phyloP scores from a whole-genome alignment of 1,140 invertebrate genomes.

The Magallana ariakensis region DNA sequence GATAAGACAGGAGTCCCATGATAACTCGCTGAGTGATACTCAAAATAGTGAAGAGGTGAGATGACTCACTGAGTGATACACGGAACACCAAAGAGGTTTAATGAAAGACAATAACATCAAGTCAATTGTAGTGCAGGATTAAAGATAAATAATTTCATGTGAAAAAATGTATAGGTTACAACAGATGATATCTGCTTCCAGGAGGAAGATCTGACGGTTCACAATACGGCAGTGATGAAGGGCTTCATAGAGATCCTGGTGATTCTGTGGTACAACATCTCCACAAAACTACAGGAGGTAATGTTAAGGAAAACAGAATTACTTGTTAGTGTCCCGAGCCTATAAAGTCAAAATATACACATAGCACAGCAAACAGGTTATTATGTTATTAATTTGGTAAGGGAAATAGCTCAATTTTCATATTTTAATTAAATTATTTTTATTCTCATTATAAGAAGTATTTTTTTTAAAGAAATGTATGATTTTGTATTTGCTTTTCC shows the following conservation, averaged over 20 bases:
- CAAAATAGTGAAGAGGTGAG: background rate
- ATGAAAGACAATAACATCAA: background rate
- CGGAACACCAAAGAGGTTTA: background rate
- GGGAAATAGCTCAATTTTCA: too few species aligned
- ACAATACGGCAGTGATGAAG: conserved; percentile 61
- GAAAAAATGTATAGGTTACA: too few species aligned
- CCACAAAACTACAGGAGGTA: conserved; percentile 58
- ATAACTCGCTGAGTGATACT: background rate
- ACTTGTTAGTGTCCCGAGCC: too few species aligned
- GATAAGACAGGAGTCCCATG: background rate
- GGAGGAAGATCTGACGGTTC: conserved; percentile 45
- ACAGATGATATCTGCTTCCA: conserved; percentile 13
- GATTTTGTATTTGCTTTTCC: too few species aligned
- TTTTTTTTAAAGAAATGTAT: background rate
- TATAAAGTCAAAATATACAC: too few species aligned
- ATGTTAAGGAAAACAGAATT: background rate
- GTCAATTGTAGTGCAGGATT: too few species aligned
- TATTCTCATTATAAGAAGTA: background rate
- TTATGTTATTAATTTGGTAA: too few species aligned
- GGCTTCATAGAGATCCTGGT: conserved; percentile 70
- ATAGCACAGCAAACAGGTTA: too few species aligned
- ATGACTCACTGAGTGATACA: background rate
- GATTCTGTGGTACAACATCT: conserved; percentile 67
- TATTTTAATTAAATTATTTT: background rate
- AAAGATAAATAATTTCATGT: too few species aligned